Evolutionary conservation across 2,888 invertebrate genomes (phyloP), one percentile per base, ranked within the genome.

Genomic region (Scaptomyza caliginosa): DNA sequence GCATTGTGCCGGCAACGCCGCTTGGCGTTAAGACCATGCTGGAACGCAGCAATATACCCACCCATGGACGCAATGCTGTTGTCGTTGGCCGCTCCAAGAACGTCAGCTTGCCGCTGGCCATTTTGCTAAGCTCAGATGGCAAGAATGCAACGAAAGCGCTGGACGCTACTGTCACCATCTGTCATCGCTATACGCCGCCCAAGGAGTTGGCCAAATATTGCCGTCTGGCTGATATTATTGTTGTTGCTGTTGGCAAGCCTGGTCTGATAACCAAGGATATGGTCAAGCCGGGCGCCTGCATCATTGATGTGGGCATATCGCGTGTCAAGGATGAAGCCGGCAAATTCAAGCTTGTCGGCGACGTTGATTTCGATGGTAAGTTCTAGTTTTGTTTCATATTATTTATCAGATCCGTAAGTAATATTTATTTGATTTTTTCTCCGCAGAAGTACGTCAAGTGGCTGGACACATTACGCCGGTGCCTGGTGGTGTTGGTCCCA

Each of bases 81-180:
- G 95, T 98, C 0, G 94, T 96, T 72, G 98, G 98, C 1, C 93
- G 98, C 52, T 98, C 98, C 0, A 98, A 98, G 91, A 96, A 98
- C 91, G 97, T 98, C 19, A 97, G 98, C 0, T 93, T 98, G 92
- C 98, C 98, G 0, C 95, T 97, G 60, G 96, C 97, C 0, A 94
- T 98, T 93, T 92, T 97, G 81, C 91, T 98, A 49, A 96, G 96
- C 89, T 94, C 96, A 3, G 96, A 96, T 91, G 93, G 93, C 28
- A 90, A 90, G 4, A 94, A 94, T 87, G 95, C 96, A 88, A 94
- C 93, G 40, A 92, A 94, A 42, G 96, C 95, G 0, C 92, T 96
- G 92, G 97, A 98, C 88, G 96, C 97, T 13, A 98, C 97, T 0
- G 96, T 97, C 0, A 96, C 96, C 1, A 94, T 98, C 67, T 98